Percentiles rank a stretch among this genome's conserved stretches.
phyloP scores from a whole-genome alignment of 2,797 vertebrate genomes.

The Oreonectes daqikongensis region DNA sequence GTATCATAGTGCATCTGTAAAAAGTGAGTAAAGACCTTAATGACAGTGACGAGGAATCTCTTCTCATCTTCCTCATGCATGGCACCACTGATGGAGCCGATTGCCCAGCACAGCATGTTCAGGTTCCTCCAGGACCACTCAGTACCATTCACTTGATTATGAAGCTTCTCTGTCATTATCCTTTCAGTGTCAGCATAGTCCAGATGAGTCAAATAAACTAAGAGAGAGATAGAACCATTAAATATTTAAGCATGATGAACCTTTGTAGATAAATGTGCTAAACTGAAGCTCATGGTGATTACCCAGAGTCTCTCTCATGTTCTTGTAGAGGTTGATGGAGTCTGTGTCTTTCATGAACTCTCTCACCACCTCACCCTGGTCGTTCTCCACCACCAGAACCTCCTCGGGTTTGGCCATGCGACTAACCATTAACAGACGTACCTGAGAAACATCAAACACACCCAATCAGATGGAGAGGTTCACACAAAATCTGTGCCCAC shows the following conservation, averaged over 20 bases:
- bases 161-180: slow-evolving; percentile 98
- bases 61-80: slow-evolving; percentile 99
- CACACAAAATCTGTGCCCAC: background rate
- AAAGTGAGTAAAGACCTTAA: slow-evolving; percentile 82
- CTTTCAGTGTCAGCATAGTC: slow-evolving; percentile 97
- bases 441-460: slow-evolving; percentile 67
- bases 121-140: slow-evolving; percentile 99
- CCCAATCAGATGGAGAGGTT: background rate
- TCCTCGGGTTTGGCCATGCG: slow-evolving; percentile 99
- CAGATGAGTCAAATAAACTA: slow-evolving; percentile 97
- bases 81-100: slow-evolving; percentile 96
- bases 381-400: slow-evolving; percentile 98
- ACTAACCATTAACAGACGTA: slow-evolving; percentile 97
- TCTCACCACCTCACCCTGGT: slow-evolving; percentile 96
- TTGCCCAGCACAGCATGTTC: slow-evolving; percentile 97
- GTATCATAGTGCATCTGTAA: background rate
- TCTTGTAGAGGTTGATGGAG: slow-evolving; percentile 98
- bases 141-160: slow-evolving; percentile 96
- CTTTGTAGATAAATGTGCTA: background rate
- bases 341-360: slow-evolving; percentile 99
- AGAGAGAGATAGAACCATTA: background rate
- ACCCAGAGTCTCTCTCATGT: slow-evolving; percentile 99
- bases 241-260: background rate
- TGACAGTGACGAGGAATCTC: slow-evolving; percentile 96
- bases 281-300: slow-evolving; percentile 47